These are phyloP conservation scores for Acanthurus lineatus DNA, from an alignment of 2,797 vertebrate species.

Conservation along the genomic window DNA sequence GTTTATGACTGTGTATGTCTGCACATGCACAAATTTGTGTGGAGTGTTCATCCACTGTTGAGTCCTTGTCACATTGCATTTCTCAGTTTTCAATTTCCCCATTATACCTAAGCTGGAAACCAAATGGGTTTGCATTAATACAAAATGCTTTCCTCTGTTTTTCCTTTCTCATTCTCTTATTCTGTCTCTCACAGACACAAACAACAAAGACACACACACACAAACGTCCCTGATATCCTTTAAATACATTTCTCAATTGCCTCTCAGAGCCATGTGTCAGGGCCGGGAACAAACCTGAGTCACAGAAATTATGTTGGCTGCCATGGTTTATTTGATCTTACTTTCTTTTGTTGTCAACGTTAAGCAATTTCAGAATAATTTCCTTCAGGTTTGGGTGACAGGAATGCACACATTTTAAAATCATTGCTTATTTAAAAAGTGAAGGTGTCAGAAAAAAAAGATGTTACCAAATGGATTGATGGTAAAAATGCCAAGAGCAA, in stretches of 20 bases:
- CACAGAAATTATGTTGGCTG: slow-evolving; percentile 35
- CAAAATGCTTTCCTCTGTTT: slow-evolving; percentile 44
- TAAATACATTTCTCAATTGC: slow-evolving; percentile 57
- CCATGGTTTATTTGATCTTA: slow-evolving; percentile 61
- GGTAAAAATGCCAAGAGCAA: slow-evolving; percentile 5
- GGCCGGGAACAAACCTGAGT: slow-evolving; percentile 29
- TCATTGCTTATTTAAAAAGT: slow-evolving; percentile 33
- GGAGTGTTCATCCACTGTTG: slow-evolving; percentile 23
- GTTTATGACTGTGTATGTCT: slow-evolving; percentile 6
- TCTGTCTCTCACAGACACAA: slow-evolving; percentile 9
- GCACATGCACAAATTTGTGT: slow-evolving; percentile 13
- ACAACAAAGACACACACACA: slow-evolving; percentile 26
- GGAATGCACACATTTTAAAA: slow-evolving; percentile 30
- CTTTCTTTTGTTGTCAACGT: slow-evolving; percentile 52
- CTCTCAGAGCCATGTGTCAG: slow-evolving; percentile 35
- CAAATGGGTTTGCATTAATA: slow-evolving; percentile 67
- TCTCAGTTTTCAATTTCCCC: slow-evolving; percentile 67
- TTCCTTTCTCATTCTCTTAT: background rate
- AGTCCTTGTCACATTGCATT: slow-evolving; percentile 66
- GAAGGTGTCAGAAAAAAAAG: slow-evolving; percentile 1
- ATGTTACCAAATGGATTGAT: slow-evolving; percentile 3
- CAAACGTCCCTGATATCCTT: slow-evolving; percentile 35
- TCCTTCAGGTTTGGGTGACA: slow-evolving; percentile 34
- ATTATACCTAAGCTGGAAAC: slow-evolving; percentile 57
- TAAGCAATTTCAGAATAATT: slow-evolving; percentile 37